phyloP scores from a whole-genome alignment of 2,888 invertebrate species.

The Phyto melanocephala region DNA sequence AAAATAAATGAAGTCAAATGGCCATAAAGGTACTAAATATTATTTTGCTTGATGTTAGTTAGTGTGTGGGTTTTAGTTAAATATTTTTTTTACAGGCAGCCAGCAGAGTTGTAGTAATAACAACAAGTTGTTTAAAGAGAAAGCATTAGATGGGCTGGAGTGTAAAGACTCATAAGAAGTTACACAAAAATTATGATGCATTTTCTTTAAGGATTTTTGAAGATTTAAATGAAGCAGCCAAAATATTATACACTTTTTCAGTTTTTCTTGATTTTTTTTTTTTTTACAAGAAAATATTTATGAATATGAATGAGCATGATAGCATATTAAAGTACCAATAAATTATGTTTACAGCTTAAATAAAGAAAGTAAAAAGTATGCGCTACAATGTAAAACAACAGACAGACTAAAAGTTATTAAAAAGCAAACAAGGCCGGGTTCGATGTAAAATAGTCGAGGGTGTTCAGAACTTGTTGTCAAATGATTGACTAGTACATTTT shows the following conservation, averaged over 20 bases:
- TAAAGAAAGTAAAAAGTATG: constrained; percentile 6
- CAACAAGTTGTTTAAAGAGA: constrained; percentile 14
- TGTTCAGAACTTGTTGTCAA: too few relatives aligned
- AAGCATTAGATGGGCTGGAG: not conserved
- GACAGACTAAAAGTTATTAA: not conserved
- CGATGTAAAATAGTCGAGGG: not conserved
- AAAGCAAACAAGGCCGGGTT: not conserved
- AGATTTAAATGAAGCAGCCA: constrained; percentile 65
- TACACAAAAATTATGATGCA: constrained; percentile 61
- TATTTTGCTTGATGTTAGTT: constrained; percentile 9
- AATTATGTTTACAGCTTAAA: constrained; percentile 54
- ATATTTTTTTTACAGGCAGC: not conserved
- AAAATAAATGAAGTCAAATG: constrained; percentile 51
- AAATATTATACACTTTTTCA: constrained; percentile 9
- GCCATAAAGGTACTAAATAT: constrained; percentile 60
- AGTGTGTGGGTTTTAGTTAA: not conserved
- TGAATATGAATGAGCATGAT: constrained; percentile 66
- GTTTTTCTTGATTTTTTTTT: not conserved
- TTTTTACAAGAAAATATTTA: constrained; percentile 58
- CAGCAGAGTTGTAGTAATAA: not conserved
- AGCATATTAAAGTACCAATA: constrained; percentile 58
- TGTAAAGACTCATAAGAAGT: not conserved
- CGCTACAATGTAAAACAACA: constrained; percentile 14
- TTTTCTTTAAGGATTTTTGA: constrained; percentile 70
- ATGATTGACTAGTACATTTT: too few relatives aligned